Evolutionary conservation across 2,888 invertebrate genomes (phyloP).

Genomic region (Erebia palarica): DNA sequence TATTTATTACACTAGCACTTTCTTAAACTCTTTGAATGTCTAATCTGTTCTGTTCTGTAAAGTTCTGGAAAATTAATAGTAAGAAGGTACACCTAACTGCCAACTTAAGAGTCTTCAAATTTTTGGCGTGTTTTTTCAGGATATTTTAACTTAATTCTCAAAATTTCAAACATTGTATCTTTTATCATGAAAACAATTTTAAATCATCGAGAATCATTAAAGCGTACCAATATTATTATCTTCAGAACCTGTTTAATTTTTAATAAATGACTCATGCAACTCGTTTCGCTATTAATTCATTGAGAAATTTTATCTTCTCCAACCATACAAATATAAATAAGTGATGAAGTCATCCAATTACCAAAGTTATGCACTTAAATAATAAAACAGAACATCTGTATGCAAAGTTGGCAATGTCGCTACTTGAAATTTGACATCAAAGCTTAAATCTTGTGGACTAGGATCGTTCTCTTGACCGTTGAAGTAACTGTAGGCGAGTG

Average conservation of each 20-base stretch:
- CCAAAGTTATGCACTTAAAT: constrained; percentile 28
- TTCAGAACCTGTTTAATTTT: constrained; percentile 32
- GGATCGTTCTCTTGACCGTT: not conserved
- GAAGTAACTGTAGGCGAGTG: constrained; percentile 5
- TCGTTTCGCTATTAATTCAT: constrained; percentile 33
- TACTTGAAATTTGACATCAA: not conserved
- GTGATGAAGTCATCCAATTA: constrained; percentile 43
- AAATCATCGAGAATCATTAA: constrained; percentile 4
- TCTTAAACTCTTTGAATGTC: too few species aligned
- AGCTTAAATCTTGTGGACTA: constrained; percentile 1
- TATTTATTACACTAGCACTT: too few species aligned
- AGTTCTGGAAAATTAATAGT: too few species aligned
- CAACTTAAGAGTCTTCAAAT: too few species aligned
- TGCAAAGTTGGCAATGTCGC: constrained; percentile 9
- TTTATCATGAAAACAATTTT: not conserved
- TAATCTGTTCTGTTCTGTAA: too few species aligned
- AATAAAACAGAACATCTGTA: constrained; percentile 16
- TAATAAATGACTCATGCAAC: constrained; percentile 35
- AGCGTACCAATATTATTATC: constrained; percentile 19
- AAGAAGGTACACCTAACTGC: too few species aligned
- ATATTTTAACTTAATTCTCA: too few species aligned
- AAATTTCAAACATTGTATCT: too few species aligned
- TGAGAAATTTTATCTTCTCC: constrained; percentile 35
- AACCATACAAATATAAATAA: constrained; percentile 35
- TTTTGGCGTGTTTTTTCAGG: too few species aligned